Evolutionary conservation across 1,140 invertebrate species (phyloP), one percentile per base, ranked within the genome.

Genomic region (Lamellibrachia luymesi): DNA sequence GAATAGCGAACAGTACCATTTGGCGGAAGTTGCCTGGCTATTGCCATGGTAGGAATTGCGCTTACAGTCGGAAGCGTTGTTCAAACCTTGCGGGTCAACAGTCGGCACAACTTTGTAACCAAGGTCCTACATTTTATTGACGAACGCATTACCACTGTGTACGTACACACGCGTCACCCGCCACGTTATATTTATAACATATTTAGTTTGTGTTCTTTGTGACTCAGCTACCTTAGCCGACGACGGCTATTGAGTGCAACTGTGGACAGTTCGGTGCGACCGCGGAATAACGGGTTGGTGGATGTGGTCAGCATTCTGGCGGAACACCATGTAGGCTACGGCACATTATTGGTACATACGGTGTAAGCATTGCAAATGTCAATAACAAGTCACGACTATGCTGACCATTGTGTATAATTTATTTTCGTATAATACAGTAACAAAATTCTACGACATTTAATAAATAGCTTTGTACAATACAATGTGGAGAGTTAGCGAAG

Each of bases 391-490:
- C 64, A 38, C 2, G 64, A 80, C 64, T 80, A 80, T 17, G 64
- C 25, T 80, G 64, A 80, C 64, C 64, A 80, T 80, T 80, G 64
- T 80, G 64, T 80, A 80, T 80, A 80, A 80, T 80, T 80, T 80
- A 80, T 80, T 80, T 80, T 80, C 64, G 17, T 80, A 80, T 80
- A 80, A 80, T 80, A 80, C 64, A 80, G 64, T 80, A 80, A 80
- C 64, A 80, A 80, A 80, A 80, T 80, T 80, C 64, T 80, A 80
- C 13, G 64, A 80, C 64, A 80, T 80, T 17, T 80, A 80, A 80
- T 80, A 80, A 80, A 80, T 80, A 80, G 64, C 64, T 80, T 80
- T 80, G 64, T 80, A 80, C 64, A 80, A 80, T 80, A 80, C 64
- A 80, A 22, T 22, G 64, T 80, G 64, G 64, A 80, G 64, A 80